These are phyloP conservation scores for Orcinus orca DNA, from an alignment of 2,113 vertebrate species.

Conservation along the genomic window DNA sequence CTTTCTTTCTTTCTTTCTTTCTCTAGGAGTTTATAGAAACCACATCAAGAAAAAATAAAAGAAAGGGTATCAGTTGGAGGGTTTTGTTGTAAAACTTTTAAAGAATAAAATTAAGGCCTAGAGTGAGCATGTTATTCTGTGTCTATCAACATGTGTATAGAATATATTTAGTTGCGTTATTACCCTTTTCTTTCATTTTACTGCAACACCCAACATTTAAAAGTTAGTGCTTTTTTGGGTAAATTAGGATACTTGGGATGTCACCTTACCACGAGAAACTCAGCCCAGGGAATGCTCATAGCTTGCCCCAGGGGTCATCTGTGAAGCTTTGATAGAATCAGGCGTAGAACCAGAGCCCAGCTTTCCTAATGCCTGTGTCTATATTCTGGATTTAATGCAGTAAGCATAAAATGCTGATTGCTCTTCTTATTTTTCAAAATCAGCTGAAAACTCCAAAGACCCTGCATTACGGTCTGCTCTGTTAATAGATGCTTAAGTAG, in stretches of 20 bases:
- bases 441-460: not conserved
- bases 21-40: constrained; percentile 77
- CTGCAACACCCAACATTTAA: not conserved
- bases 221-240: not conserved
- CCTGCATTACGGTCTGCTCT: constrained; percentile 29
- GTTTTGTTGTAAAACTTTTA: constrained; percentile 78
- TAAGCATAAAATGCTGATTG: not conserved
- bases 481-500: not conserved
- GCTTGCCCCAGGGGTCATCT: not conserved
- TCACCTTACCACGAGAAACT: not conserved
- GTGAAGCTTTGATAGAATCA: not conserved
- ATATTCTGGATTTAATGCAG: not conserved
- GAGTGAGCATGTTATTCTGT: constrained; percentile 61
- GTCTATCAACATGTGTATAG: not conserved
- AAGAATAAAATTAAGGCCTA: constrained; percentile 81
- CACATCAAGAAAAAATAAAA: not conserved
- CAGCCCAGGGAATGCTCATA: not conserved
- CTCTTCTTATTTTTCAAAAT: not conserved
- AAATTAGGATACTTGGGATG: constrained; percentile 58
- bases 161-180: not conserved
- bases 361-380: not conserved
- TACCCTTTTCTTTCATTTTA: not conserved
- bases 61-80: not conserved
- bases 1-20: no score
- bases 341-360: not conserved